Evolutionary conservation across 1,140 invertebrate genomes (phyloP).

Genomic region (Mactra quadrangularis): DNA sequence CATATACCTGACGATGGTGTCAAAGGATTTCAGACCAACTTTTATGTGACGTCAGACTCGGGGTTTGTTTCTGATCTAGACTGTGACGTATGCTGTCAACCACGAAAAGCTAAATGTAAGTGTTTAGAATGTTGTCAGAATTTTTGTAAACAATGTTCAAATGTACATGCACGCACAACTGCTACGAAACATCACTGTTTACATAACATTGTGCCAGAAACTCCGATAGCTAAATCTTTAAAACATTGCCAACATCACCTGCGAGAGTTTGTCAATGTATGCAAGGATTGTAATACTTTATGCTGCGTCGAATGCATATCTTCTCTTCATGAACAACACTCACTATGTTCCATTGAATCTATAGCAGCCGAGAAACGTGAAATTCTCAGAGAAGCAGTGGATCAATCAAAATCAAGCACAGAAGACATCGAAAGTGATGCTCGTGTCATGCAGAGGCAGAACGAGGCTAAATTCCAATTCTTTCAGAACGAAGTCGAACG

Average conservation of each 20-base stretch:
- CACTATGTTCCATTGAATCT: not conserved
- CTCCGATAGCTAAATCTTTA: too few relatives aligned
- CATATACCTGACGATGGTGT: not conserved
- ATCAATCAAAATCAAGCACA: not conserved
- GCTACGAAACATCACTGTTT: not conserved
- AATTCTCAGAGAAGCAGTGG: not conserved
- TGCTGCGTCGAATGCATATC: not conserved
- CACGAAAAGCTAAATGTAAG: not conserved
- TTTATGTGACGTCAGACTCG: not conserved
- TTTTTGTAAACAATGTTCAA: constrained; percentile 6
- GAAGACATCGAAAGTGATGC: not conserved
- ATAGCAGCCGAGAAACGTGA: not conserved
- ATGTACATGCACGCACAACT: not conserved
- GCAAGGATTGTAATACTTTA: constrained; percentile 13
- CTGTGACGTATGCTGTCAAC: constrained; percentile 3
- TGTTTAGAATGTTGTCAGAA: constrained; percentile 17
- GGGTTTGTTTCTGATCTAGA: not conserved
- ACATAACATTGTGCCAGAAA: not conserved
- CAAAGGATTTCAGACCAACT: constrained; percentile 10
- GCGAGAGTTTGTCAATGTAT: not conserved
- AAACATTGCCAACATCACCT: not conserved
- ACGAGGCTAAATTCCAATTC: constrained; percentile 1
- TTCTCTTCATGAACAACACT: not conserved
- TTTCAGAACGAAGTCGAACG: not conserved
- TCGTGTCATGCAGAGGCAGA: not conserved